Conservation (phyloP, 2,797 vertebrate genomes). For the Natrix natrix region DNA sequence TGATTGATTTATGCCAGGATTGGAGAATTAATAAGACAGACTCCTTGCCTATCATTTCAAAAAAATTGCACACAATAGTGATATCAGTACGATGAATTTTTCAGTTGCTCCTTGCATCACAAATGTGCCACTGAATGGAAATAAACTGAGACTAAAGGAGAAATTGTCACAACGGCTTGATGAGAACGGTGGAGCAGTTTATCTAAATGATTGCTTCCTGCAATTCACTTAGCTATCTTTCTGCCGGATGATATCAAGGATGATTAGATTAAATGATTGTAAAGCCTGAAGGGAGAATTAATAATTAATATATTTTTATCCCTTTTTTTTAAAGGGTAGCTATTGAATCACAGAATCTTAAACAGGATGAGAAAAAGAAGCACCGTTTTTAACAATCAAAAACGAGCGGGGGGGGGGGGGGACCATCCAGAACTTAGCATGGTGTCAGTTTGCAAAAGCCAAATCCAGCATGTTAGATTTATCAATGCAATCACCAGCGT, state of each 20-base stretch:
- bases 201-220: constrained; percentile 20
- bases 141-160: constrained; percentile 11
- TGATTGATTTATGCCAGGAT: neutral
- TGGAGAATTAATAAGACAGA: neutral
- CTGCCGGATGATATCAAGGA: constrained; percentile 6
- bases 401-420: neutral
- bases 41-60: neutral
- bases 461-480: neutral
- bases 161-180: constrained; percentile 12
- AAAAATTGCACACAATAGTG: neutral
- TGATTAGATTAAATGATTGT: constrained; percentile 30
- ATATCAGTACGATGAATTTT: neutral
- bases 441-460: neutral
- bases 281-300: neutral
- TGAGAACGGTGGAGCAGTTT: constrained; percentile 13
- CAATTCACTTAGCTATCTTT: constrained; percentile 6
- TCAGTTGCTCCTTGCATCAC: constrained; percentile 17
- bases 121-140: constrained; percentile 29
- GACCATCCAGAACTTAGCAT: neutral
- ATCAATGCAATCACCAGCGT: neutral
- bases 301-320: constrained; percentile 17
- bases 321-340: neutral
- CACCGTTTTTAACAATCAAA: neutral
- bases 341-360: neutral
- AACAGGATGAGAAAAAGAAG: neutral